A percentile compares a stretch with the other conserved stretches of the same genome.
Evolutionary conservation across 2,888 invertebrate genomes (phyloP).

Genomic region (Leucozona laternaria): DNA sequence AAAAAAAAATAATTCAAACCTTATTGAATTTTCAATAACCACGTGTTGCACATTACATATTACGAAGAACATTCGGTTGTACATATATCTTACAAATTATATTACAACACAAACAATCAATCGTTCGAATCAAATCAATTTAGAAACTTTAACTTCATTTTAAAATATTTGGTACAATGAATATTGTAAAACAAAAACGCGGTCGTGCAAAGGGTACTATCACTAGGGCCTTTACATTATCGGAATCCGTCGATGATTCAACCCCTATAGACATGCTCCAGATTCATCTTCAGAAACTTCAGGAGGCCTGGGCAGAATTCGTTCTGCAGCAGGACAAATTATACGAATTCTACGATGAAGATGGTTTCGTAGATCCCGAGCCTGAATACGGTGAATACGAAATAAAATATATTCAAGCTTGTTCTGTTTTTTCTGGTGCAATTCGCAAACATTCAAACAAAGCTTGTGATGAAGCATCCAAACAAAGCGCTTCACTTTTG

Average conservation of each 20-base stretch:
- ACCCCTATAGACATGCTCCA: background rate
- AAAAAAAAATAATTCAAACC: too few species aligned
- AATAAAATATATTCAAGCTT: slow-evolving; percentile 31
- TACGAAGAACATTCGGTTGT: background rate
- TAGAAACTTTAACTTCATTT: background rate
- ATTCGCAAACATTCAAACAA: slow-evolving; percentile 1
- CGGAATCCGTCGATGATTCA: slow-evolving; percentile 15
- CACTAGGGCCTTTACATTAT: slow-evolving; percentile 8
- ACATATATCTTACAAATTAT: background rate
- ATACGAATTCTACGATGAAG: background rate
- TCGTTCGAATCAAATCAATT: background rate
- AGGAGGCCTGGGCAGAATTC: slow-evolving; percentile 16
- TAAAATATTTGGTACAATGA: background rate
- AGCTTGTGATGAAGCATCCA: background rate
- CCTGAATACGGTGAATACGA: slow-evolving; percentile 41
- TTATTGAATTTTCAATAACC: background rate
- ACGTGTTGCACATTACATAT: background rate
- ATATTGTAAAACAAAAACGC: too few species aligned
- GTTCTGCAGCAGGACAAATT: background rate
- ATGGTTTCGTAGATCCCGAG: slow-evolving; percentile 12
- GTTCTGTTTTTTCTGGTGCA: background rate
- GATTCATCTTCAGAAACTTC: slow-evolving; percentile 18
- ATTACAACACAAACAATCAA: background rate
- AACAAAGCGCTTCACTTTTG: background rate
- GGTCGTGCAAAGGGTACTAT: background rate